Percentiles rank a stretch among this genome's conserved stretches.
phyloP scores from a whole-genome alignment of 2,888 invertebrate species.

The Oxyteleia sp. region DNA sequence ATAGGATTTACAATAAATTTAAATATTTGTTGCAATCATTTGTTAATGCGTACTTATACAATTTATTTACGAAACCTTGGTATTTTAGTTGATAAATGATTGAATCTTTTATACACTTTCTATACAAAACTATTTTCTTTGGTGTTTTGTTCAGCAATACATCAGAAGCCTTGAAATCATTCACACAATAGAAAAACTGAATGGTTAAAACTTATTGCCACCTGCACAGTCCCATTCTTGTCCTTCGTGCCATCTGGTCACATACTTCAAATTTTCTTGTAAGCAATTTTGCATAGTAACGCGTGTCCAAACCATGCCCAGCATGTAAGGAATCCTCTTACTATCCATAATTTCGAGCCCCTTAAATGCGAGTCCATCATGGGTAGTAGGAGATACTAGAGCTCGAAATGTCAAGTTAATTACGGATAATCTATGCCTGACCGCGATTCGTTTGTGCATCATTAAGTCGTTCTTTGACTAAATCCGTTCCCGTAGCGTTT shows the following conservation, averaged over 20 bases:
- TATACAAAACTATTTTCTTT: background rate
- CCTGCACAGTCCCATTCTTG: background rate
- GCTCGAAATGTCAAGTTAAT: no score
- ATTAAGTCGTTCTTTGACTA: no score
- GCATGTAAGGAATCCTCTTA: background rate
- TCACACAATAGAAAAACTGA: conserved; percentile 1
- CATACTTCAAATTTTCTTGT: conserved; percentile 1
- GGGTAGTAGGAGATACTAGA: no score
- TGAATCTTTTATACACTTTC: background rate
- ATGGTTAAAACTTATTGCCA: background rate
- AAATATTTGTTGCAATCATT: no score
- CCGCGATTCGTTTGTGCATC: no score
- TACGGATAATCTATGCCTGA: no score
- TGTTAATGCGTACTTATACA: no score
- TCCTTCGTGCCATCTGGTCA: background rate
- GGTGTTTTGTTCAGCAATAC: background rate
- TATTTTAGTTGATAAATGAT: no score
- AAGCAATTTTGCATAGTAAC: background rate
- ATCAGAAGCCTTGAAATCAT: background rate
- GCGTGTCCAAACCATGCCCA: background rate
- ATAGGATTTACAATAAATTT: no score
- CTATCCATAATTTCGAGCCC: background rate
- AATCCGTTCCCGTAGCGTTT: no score
- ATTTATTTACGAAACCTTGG: no score
- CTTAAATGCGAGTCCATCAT: no score